These are phyloP conservation scores for Pentamera pediparva DNA, from an alignment of 53 echinoderm and acorn worm species.

Conservation along the genomic window DNA sequence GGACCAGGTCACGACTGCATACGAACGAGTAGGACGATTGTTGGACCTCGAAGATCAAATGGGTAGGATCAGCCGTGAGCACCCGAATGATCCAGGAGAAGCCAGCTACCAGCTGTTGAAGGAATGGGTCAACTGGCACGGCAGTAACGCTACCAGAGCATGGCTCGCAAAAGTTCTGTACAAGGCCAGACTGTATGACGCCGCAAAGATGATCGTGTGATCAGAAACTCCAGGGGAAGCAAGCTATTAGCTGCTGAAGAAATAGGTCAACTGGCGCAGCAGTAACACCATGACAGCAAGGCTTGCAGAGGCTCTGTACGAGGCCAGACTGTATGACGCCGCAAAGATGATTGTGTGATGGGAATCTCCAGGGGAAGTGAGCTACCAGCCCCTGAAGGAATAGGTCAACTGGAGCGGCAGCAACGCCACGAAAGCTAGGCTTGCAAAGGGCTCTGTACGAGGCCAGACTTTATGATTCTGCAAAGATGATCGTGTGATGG, in stretches of 20 bases:
- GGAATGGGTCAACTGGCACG: background rate
- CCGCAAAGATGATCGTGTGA: too few species aligned
- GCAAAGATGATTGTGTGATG: too few species aligned
- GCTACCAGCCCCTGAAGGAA: background rate
- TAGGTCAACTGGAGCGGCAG: background rate
- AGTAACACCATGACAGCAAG: background rate
- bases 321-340: background rate
- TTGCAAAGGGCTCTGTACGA: background rate
- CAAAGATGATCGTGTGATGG: too few species aligned
- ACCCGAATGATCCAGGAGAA: background rate
- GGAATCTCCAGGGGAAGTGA: background rate
- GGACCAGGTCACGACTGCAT: background rate
- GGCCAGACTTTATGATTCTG: background rate
- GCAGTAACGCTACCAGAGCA: background rate
- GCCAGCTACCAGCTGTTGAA: constrained; percentile 9
- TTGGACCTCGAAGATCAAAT: background rate
- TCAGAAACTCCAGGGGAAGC: background rate
- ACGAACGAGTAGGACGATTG: background rate
- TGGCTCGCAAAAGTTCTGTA: background rate
- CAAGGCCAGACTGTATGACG: constrained; percentile 1
- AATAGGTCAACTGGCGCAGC: background rate
- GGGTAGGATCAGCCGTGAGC: background rate
- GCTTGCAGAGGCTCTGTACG: background rate
- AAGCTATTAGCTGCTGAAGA: background rate
- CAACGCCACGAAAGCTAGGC: background rate